These are phyloP conservation scores for Pseudoatta argentina DNA, from an alignment of 1,140 invertebrate genomes.

Conservation along the genomic window DNA sequence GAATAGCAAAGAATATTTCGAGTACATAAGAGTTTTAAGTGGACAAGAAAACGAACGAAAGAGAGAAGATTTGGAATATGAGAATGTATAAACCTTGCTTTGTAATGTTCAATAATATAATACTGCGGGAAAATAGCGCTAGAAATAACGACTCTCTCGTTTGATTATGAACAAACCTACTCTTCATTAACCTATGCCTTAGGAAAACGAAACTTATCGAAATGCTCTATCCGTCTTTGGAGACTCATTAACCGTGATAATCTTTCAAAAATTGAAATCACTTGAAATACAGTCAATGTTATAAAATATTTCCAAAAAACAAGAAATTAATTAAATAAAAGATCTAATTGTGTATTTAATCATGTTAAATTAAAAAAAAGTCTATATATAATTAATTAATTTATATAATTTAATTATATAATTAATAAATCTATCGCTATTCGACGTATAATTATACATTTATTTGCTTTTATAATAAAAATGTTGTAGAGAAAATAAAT, in stretches of 20 bases:
- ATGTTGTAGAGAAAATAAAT: not conserved
- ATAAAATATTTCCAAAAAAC: not conserved
- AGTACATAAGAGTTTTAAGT: conserved; percentile 17
- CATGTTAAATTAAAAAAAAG: no score
- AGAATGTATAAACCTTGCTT: conserved; percentile 79
- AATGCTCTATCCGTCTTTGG: not conserved
- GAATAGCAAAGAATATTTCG: conserved; percentile 69
- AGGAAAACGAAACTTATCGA: not conserved
- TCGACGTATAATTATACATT: not conserved
- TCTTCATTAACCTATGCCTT: not conserved
- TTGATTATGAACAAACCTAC: conserved; percentile 78
- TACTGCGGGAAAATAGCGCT: conserved; percentile 41
- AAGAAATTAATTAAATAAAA: not conserved
- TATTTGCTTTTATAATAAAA: not conserved
- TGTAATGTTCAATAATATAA: conserved; percentile 83
- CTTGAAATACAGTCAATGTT: not conserved
- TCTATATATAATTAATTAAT: not conserved
- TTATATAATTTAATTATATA: not conserved
- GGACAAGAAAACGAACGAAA: conserved; percentile 20
- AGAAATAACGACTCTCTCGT: conserved; percentile 69
- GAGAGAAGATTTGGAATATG: conserved; percentile 73
- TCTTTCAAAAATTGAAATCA: not conserved
- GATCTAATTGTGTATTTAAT: not conserved
- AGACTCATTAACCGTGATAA: not conserved
- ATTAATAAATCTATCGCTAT: not conserved